phyloP scores from a whole-genome alignment of 2,113 vertebrate species.

The Anarhynchus alexandrinus region DNA sequence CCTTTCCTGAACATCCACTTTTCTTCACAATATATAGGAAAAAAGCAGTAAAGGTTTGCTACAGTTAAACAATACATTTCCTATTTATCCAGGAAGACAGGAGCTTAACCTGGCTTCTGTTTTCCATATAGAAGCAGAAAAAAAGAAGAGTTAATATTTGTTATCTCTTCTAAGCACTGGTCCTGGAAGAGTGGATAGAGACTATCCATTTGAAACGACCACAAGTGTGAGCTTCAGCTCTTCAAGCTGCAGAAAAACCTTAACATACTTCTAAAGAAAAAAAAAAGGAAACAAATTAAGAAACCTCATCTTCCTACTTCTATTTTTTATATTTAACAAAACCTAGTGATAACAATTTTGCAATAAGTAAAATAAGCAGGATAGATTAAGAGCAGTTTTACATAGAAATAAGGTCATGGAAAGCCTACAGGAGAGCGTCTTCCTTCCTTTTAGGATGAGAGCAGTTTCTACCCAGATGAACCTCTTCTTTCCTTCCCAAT shows the following conservation, averaged over 20 bases:
- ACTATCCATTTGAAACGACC: not conserved
- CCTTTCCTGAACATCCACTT: not conserved
- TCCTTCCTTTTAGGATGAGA: not conserved
- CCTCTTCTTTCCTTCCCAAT: not conserved
- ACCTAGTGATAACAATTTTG: not conserved
- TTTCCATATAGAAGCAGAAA: not conserved
- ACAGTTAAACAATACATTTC: not conserved
- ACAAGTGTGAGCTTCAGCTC: not conserved
- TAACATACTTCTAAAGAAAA: not conserved
- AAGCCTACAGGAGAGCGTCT: not conserved
- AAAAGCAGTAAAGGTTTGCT: not conserved
- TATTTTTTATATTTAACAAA: not conserved
- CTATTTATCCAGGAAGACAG: not conserved
- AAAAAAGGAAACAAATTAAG: not conserved
- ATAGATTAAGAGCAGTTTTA: not conserved
- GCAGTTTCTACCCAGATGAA: not conserved
- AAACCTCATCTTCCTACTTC: not conserved
- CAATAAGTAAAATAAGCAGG: not conserved
- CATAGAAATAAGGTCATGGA: accelerated
- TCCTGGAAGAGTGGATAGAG: not conserved
- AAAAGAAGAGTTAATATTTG: not conserved
- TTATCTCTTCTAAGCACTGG: not conserved
- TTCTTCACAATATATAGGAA: not conserved
- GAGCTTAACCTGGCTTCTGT: not conserved
- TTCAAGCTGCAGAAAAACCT: not conserved